Conservation (phyloP, 2,113 vertebrate genomes). For the Pseudopipra pipra region DNA sequence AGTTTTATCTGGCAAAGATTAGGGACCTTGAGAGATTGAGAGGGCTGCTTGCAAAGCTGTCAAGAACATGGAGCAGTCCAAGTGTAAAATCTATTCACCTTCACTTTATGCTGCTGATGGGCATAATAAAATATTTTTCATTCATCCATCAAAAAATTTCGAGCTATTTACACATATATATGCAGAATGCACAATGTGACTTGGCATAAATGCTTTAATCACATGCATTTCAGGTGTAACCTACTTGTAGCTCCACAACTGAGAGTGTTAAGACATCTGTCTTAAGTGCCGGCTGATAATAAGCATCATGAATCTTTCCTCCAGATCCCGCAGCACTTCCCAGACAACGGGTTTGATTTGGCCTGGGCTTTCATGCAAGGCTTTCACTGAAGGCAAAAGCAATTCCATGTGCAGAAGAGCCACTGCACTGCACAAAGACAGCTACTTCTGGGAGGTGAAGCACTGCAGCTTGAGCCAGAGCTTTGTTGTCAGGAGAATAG, state of each 20-base stretch:
- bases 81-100: constrained; percentile 50
- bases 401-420: background rate
- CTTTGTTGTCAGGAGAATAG: background rate
- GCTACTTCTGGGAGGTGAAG: background rate
- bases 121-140: constrained; percentile 38
- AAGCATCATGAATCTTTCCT: constrained; percentile 44
- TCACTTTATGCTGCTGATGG: background rate
- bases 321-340: background rate
- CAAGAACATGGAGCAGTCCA: background rate
- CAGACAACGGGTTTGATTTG: background rate
- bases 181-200: background rate
- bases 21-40: background rate
- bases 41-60: constrained; percentile 32
- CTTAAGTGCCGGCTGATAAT: background rate
- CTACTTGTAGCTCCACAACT: background rate
- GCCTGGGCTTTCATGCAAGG: background rate
- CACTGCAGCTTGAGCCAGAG: background rate
- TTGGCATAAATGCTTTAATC: background rate
- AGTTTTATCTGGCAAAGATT: background rate
- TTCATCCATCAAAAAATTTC: background rate
- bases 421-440: background rate
- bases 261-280: background rate
- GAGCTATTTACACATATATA: background rate
- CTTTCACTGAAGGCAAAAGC: constrained; percentile 27
- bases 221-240: background rate